Evolutionary conservation across 1,140 invertebrate genomes (phyloP).

Genomic region (Formica exsecta): DNA sequence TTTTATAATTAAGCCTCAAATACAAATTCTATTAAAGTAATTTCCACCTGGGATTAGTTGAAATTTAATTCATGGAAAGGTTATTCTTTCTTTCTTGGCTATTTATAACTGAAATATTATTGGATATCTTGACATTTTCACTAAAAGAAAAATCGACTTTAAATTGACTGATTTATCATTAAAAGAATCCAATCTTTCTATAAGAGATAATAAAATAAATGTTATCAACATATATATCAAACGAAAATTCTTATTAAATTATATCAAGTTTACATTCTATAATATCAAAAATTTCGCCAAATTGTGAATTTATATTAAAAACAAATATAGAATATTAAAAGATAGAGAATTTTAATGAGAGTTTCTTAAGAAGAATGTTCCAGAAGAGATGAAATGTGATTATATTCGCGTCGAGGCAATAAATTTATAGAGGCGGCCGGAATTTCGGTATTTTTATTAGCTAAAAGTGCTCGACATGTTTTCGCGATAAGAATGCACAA

Average conservation of each 20-base stretch:
- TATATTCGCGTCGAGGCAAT: slow-evolving; percentile 42
- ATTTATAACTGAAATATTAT: background rate
- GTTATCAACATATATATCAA: background rate
- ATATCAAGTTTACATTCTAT: background rate
- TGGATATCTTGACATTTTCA: background rate
- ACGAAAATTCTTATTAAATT: slow-evolving; percentile 17
- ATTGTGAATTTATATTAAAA: background rate
- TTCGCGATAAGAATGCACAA: slow-evolving; percentile 61
- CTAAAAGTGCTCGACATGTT: slow-evolving; percentile 41
- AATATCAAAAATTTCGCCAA: background rate
- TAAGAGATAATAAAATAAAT: background rate
- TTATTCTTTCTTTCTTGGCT: background rate
- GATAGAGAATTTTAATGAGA: background rate
- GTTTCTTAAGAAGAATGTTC: background rate
- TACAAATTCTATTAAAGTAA: too few relatives aligned
- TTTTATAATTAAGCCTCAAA: too few relatives aligned
- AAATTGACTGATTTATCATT: background rate
- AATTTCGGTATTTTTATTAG: slow-evolving; percentile 48
- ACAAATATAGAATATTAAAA: slow-evolving; percentile 5
- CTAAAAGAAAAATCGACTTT: background rate
- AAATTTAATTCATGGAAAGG: background rate
- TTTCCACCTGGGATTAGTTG: background rate
- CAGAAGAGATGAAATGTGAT: slow-evolving; percentile 22
- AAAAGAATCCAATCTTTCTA: background rate
- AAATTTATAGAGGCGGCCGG: slow-evolving; percentile 53